Evolutionary conservation across 2,797 vertebrate genomes (phyloP), one percentile per base, ranked within the genome.

Genomic region (Orestias chungarensis): DNA sequence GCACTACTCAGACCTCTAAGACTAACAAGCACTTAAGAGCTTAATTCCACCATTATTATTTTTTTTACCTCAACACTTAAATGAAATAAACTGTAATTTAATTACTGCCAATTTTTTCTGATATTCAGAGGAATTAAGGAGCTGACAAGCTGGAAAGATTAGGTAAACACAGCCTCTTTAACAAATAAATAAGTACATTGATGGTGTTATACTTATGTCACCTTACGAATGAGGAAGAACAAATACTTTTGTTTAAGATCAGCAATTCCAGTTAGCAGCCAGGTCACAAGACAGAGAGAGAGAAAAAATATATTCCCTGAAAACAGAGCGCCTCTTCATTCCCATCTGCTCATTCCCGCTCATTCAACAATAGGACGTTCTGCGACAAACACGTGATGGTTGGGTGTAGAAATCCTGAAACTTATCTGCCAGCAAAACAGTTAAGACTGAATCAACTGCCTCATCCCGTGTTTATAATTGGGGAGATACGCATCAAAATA

Each of bases 311-410:
- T n/a, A 9, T 15, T 65, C 25, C 43, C 47, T 1, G 23, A 64
- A 84, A 79, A 88, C 72, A 79, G 49, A 59, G 75, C 4, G 2
- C 54, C 6, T 3, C 76, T 90, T 90, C 62, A 73, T 84, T 71
- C 35, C 20, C 52, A 54, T 59, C 14, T n/a, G 20, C 15, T 49
- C 42, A 44, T 54, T 66, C 44, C 6, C 5, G n/a, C 64, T 23
- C 17, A n/a, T 25, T 40, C 70, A 59, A 64, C 40, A 54, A 29
- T 64, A 12, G 67, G 71, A 64, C 12, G 47, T 62, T 75, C 69
- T 46, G 31, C 47, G 66, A 64, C 1, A 47, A 65, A 27, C 73
- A 82, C 76, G 75, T 86, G 86, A 89, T 75, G n/a, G 31, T 23
- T 43, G 50, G 6, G 66, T 61, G 76, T 57, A 59, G 55, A 82